Evolutionary conservation across 1,140 invertebrate species (phyloP).

Genomic region (Pantala flavescens): DNA sequence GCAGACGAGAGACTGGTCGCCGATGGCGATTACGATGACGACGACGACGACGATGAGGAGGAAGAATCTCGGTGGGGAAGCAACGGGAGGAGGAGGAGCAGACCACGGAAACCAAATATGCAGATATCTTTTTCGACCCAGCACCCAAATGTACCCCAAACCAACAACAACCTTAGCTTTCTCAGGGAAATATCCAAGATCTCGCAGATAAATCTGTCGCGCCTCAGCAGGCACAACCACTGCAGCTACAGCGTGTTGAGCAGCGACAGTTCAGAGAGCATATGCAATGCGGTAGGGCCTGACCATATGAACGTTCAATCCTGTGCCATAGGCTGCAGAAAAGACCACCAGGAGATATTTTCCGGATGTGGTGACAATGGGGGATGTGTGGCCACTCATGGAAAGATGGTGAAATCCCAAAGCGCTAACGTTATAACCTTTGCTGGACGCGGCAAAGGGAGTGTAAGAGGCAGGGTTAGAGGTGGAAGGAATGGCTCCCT

Average conservation of each 20-base stretch:
- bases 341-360: conserved; percentile 24
- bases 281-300: conserved; percentile 30
- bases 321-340: conserved; percentile 30
- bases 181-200: conserved; percentile 61
- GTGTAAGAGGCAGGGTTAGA: conserved; percentile 27
- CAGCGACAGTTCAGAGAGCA: conserved; percentile 52
- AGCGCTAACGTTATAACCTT: conserved; percentile 45
- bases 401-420: conserved; percentile 48
- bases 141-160: not conserved
- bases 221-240: conserved; percentile 50
- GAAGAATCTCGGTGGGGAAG: conserved; percentile 23
- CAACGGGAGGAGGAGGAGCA: conserved; percentile 11
- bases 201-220: conserved; percentile 58
- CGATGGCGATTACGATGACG: conserved; percentile 20
- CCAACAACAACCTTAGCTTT: conserved; percentile 35
- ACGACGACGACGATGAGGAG: conserved; percentile 21
- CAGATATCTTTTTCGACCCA: not conserved
- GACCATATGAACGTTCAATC: conserved; percentile 36
- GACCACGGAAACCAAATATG: not conserved
- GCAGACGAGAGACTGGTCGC: conserved; percentile 20
- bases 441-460: conserved; percentile 33
- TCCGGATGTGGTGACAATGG: conserved; percentile 28
- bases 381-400: conserved; percentile 21
- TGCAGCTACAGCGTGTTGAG: conserved; percentile 61
- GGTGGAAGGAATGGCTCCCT: conserved; percentile 23